phyloP scores from a whole-genome alignment of 2,113 vertebrate genomes.

The Oryzias celebensis region DNA sequence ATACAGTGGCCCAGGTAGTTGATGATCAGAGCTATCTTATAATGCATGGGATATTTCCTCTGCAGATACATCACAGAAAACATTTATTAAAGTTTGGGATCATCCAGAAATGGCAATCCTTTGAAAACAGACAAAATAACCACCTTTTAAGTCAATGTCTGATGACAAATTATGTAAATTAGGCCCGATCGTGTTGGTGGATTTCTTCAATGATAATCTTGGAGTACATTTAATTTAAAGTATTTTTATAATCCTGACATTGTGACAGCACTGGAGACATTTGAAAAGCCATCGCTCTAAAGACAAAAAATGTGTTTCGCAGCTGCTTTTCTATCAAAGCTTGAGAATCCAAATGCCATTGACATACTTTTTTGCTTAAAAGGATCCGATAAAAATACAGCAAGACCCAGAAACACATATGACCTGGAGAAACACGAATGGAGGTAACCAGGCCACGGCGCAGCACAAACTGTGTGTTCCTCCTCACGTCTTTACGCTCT shows the following conservation, averaged over 20 bases:
- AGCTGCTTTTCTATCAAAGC: background rate
- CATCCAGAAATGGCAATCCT: background rate
- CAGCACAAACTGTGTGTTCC: slow-evolving; percentile 5
- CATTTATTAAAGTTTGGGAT: slow-evolving; percentile 31
- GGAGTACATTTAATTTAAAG: too few relatives aligned
- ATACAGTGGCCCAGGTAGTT: slow-evolving; percentile 98
- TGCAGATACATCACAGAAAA: slow-evolving; percentile 71
- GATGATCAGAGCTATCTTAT: slow-evolving; percentile 92
- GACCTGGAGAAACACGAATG: slow-evolving; percentile 24
- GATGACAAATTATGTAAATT: too few relatives aligned
- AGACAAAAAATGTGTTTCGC: background rate
- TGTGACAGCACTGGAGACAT: too few relatives aligned
- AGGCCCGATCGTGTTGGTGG: too few relatives aligned
- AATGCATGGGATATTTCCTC: slow-evolving; percentile 91
- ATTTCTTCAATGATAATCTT: too few relatives aligned
- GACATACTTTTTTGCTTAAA: slow-evolving; percentile 50
- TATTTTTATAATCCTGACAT: too few relatives aligned
- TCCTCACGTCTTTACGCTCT: slow-evolving; percentile 5
- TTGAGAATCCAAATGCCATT: slow-evolving; percentile 30
- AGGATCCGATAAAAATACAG: slow-evolving; percentile 47
- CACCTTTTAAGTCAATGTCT: background rate
- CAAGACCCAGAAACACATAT: slow-evolving; percentile 45
- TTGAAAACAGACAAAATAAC: background rate
- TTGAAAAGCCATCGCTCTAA: too few relatives aligned
- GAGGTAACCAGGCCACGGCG: slow-evolving; percentile 52